A percentile compares a stretch with the other conserved stretches of the same genome.
phyloP scores from a whole-genome alignment of 2,113 vertebrate genomes.

The Theristicus caerulescens region DNA sequence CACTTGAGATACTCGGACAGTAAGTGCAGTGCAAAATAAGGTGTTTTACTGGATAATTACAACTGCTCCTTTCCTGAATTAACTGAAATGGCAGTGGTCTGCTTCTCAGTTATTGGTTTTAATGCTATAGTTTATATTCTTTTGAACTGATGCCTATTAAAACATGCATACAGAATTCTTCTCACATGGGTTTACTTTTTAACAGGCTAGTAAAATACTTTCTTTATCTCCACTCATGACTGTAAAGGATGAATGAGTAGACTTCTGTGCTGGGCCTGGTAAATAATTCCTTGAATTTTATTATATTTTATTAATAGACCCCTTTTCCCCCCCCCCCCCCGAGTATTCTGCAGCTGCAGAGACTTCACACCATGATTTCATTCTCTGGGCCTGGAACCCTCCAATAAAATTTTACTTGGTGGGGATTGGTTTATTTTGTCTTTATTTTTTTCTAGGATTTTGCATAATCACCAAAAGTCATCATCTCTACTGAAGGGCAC shows the following conservation, averaged over 20 bases:
- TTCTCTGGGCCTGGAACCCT: not conserved
- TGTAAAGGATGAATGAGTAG: not conserved
- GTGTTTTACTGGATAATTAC: not conserved
- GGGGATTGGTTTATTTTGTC: not conserved
- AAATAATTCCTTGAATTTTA: not conserved
- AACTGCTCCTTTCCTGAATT: not conserved
- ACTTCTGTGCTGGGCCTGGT: not conserved
- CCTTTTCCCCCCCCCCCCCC: fast-evolving
- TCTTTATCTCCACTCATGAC: not conserved
- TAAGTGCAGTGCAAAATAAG: not conserved
- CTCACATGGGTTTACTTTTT: not conserved
- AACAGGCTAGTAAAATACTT: not conserved
- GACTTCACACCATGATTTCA: not conserved
- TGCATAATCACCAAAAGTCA: not conserved
- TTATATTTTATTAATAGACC: not conserved
- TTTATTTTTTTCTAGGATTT: not conserved
- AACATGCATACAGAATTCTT: not conserved
- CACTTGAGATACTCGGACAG: not conserved
- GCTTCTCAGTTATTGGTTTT: not conserved
- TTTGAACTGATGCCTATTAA: not conserved
- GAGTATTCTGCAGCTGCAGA: not conserved
- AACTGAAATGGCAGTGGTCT: not conserved
- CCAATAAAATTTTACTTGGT: not conserved
- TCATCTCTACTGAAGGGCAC: not conserved
- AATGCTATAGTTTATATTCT: not conserved